Evolutionary conservation across 2,797 vertebrate species (phyloP), one percentile per base, ranked within the genome.

Genomic region (Philypnodon macrostomus): DNA sequence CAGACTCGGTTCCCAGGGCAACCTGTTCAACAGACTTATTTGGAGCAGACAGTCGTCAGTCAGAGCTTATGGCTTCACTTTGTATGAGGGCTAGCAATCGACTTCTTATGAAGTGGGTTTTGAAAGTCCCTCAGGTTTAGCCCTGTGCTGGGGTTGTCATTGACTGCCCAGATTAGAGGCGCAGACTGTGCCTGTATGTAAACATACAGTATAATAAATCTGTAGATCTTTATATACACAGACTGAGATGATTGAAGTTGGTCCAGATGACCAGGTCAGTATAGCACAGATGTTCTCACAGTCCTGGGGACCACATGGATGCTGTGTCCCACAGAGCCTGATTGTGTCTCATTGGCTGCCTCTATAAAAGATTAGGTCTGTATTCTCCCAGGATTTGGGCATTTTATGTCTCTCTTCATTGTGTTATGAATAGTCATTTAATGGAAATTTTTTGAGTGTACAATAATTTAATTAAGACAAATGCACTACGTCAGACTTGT

Each of bases 91-190:
- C 77, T 65, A 77, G 79, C 72, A 54, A 73, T 69, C 31, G 73
- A 71, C 67, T 80, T 74, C 75, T 79, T 82, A 75, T 76, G 74
- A 83, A 76, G 79, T 73, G 56, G 19, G 71, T 70, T 81, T 80
- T 80, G 66, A 53, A 46, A 48, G 57, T 70, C 70, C 57, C 62
- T 1, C 16, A 53, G 57, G 53, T 50, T 70, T 74, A 35, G 60
- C 45, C 36, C 37, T 14, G 12, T 16, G 29, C 41, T 57, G 48
- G 34, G 44, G 58, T 59, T 75, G 61, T 54, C 38, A 44, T 64
- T 63, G 63, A 52, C 72, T 17, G 35, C 46, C 63, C 49, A 47
- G 72, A 77, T 80, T 63, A 76, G 48, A 62, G 14, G 15, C 12
- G 19, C 41, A 42, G 41, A 54, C 38, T 44, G 58, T 62, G 37